Percentiles rank a stretch among this genome's conserved stretches.
Evolutionary conservation across 2,113 vertebrate species (phyloP).

Genomic region (Chlamydotis undulata): DNA sequence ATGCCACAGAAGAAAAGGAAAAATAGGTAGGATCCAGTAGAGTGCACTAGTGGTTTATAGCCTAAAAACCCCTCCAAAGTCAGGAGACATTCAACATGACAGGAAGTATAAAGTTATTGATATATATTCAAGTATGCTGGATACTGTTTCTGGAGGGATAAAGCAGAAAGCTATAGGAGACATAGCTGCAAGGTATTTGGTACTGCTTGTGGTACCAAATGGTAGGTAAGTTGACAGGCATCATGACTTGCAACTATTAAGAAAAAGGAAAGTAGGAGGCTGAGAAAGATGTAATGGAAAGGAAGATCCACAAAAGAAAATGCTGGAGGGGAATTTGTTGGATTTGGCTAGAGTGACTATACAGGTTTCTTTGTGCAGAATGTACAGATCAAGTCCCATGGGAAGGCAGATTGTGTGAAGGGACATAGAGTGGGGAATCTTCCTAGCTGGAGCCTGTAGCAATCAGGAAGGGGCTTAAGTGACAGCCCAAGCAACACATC

Average conservation of each 20-base stretch:
- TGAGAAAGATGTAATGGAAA: neutral
- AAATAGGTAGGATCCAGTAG: neutral
- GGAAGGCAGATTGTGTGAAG: neutral
- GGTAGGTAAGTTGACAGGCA: neutral
- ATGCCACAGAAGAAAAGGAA: neutral
- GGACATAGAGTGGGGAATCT: fast-evolving
- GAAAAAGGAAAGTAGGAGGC: neutral
- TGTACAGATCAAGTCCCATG: neutral
- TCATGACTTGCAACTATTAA: neutral
- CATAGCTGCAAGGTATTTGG: neutral
- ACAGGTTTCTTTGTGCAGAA: neutral
- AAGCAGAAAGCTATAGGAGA: neutral
- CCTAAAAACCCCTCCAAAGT: neutral
- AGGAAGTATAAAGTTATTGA: neutral
- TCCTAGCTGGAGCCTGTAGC: neutral
- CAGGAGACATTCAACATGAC: neutral
- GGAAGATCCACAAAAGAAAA: neutral
- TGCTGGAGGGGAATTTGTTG: neutral
- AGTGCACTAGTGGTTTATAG: neutral
- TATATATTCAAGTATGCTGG: neutral
- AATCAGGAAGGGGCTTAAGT: neutral
- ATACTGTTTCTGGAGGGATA: neutral
- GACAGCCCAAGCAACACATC: neutral
- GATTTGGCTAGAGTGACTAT: neutral
- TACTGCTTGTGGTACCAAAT: neutral